Percentiles rank a stretch among this genome's conserved stretches.
These are phyloP conservation scores for Catharus fuscescens DNA, from an alignment of 2,113 vertebrate species.

Conservation along the genomic window DNA sequence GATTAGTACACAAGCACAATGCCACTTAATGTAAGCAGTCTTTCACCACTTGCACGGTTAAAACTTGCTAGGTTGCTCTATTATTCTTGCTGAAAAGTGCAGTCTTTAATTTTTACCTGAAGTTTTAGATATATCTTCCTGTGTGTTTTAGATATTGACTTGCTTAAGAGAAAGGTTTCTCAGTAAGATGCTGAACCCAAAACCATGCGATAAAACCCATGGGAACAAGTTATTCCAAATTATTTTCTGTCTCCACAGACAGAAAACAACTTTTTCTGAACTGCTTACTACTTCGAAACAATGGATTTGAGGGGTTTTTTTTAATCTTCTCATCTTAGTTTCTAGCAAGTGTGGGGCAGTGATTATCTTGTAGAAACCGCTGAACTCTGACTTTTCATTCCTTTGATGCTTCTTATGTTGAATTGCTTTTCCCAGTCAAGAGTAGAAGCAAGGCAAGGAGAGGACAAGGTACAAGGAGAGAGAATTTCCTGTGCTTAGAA, in stretches of 20 bases:
- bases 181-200: neutral
- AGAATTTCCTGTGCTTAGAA: neutral
- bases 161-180: neutral
- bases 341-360: neutral
- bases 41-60: neutral
- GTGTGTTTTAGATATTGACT: neutral
- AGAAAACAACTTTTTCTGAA: neutral
- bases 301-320: neutral
- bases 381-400: slow-evolving; percentile 24
- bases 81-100: neutral
- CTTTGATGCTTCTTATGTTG: neutral
- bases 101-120: neutral
- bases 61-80: neutral
- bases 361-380: neutral
- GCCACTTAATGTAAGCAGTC: neutral
- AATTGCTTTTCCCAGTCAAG: neutral
- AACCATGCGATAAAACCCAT: neutral
- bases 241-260: neutral
- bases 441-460: neutral
- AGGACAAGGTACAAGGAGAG: neutral
- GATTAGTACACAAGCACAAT: neutral
- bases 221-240: neutral
- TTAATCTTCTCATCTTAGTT: neutral
- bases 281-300: neutral
- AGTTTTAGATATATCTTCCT: neutral